Base-by-base conservation (phyloP, 2,797 vertebrate genomes). In the Mycteria americana region DNA sequence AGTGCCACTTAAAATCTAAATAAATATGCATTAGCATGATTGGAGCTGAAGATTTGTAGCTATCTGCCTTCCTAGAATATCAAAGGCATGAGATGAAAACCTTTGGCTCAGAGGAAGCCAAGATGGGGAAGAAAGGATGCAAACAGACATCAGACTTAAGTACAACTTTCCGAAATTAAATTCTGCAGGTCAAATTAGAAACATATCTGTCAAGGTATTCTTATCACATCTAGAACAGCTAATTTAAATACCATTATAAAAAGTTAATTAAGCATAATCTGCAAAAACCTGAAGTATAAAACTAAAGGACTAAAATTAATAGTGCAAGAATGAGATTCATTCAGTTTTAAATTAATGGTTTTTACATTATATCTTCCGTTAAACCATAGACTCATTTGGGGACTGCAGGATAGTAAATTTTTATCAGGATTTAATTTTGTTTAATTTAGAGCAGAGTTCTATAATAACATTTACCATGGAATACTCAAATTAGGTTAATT, bases 201-300 rank as follows among this genome's bases (percentile, higher is more conserved):
- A 83, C 3, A 0, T 43, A 92, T 60, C 91, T 95, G n/a, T 72
- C 79, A 89, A 79, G 56, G 73, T 96, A 89, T 89, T 96, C 90
- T 93, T 95, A 93, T 88, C 88, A 64, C 78, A 90, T 35, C 73
- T 63, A 89, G 60, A 91, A 81, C 62, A 62, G 79, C 68, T 92
- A 92, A 96, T 95, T 97, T 96, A 94, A 94, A 96, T 89, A n/a
- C 23, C 70, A 48, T 96, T 89, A 92, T 85, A 82, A 88, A 92
- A 96, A 94, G 86, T 91, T 97, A 97, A 95, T 97, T 97, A 97
- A 93, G 89, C 64, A 85, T 93, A 95, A 95, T 97, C 86, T 93
- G 68, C 72, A 91, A 87, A 96, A 96, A 95, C 62, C 60, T 85
- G 63, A 88, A 95, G 78, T 74, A 82, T 89, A 62, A 93, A 97